Evolutionary conservation across 1,140 invertebrate genomes (phyloP).

Genomic region (Venturia canescens): DNA sequence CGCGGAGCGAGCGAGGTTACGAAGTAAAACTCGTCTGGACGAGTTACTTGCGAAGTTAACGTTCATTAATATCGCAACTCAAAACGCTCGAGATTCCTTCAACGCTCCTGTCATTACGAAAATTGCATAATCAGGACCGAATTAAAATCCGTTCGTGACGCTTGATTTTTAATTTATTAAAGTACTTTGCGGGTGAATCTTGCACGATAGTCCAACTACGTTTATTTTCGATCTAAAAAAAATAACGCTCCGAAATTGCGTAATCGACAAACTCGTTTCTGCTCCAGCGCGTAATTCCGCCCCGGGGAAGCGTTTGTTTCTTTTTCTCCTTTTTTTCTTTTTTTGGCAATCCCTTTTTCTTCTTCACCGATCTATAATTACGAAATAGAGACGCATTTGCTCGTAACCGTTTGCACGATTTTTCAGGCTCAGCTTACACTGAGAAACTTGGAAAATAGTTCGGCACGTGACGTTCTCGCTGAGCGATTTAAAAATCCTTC

Average conservation of each 20-base stretch:
- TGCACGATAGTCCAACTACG: neutral
- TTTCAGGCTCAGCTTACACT: neutral
- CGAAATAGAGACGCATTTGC: neutral
- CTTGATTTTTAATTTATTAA: conserved; percentile 5
- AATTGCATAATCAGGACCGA: neutral
- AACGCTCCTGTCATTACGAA: neutral
- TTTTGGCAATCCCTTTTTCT: too few relatives aligned
- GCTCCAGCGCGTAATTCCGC: neutral
- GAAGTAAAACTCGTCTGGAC: conserved; percentile 3
- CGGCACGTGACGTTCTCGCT: too few relatives aligned
- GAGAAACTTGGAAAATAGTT: too few relatives aligned
- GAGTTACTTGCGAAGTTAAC: neutral
- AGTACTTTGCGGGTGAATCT: neutral
- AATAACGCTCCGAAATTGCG: neutral
- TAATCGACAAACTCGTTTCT: neutral
- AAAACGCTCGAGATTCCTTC: conserved; percentile 20
- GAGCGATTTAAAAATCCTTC: too few relatives aligned
- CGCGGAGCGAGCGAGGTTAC: neutral
- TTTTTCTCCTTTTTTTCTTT: too few relatives aligned
- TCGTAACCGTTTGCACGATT: neutral
- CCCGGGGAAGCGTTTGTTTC: too few relatives aligned
- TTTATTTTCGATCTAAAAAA: neutral
- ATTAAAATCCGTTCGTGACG: neutral
- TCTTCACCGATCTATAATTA: neutral
- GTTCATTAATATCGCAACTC: conserved; percentile 31